Evolutionary conservation across 2,888 invertebrate species (phyloP).

Genomic region (Lithosia quadra): DNA sequence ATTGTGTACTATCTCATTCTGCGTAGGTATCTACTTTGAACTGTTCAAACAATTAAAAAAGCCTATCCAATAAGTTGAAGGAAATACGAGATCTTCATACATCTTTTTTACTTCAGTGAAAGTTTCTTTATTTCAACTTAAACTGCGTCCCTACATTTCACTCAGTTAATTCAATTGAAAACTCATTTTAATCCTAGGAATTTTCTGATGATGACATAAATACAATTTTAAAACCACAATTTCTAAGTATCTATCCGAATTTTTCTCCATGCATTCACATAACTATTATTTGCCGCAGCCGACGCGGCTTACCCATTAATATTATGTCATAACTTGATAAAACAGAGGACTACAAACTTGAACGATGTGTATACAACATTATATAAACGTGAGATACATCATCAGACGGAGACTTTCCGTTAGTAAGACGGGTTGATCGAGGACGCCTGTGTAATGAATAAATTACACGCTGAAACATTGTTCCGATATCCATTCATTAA

Average conservation of each 20-base stretch:
- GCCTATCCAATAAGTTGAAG: too few relatives aligned
- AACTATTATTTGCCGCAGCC: not conserved
- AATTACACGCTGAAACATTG: constrained; percentile 87
- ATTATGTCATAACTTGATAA: constrained; percentile 3
- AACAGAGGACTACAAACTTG: constrained; percentile 40
- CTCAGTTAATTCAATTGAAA: not conserved
- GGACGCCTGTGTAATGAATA: constrained; percentile 86
- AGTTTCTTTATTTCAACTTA: not conserved
- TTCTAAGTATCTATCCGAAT: too few relatives aligned
- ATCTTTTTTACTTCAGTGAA: not conserved
- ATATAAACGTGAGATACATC: constrained; percentile 65
- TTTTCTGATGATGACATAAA: not conserved
- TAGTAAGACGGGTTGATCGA: constrained; percentile 76
- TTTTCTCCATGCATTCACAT: not conserved
- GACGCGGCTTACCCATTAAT: constrained; percentile 2
- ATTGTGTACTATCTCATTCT: too few relatives aligned
- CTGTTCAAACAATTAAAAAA: too few relatives aligned
- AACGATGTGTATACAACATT: constrained; percentile 45
- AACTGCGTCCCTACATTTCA: not conserved
- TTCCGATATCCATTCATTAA: constrained; percentile 82
- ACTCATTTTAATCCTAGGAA: not conserved
- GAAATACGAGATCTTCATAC: too few relatives aligned
- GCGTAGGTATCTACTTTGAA: too few relatives aligned
- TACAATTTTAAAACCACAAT: too few relatives aligned
- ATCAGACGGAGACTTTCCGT: constrained; percentile 82